Evolutionary conservation across 2,113 vertebrate genomes (phyloP).

Genomic region (Laticauda laticaudata): DNA sequence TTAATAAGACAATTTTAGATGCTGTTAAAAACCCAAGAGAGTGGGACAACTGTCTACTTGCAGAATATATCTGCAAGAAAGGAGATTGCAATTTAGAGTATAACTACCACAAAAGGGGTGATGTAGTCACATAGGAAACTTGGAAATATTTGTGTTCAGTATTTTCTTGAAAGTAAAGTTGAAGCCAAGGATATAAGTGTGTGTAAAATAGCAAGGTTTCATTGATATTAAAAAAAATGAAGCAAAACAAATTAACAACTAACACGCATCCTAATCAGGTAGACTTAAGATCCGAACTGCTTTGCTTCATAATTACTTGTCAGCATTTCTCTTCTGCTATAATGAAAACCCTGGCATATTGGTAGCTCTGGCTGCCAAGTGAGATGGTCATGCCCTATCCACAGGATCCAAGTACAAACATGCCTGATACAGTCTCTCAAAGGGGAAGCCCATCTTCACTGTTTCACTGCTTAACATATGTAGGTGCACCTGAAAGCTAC

Average conservation of each 20-base stretch:
- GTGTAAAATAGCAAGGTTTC: background rate
- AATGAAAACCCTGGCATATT: conserved; percentile 88
- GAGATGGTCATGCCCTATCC: conserved; percentile 85
- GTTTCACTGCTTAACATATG: conserved; percentile 86
- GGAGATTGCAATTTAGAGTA: background rate
- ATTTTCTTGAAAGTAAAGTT: background rate
- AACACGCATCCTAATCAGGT: conserved; percentile 56
- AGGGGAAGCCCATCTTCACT: conserved; percentile 72
- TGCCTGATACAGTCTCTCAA: conserved; percentile 78
- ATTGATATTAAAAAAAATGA: background rate
- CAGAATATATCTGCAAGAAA: background rate
- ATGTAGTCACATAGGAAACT: too few species aligned
- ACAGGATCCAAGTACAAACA: conserved; percentile 85
- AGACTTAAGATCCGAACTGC: conserved; percentile 41
- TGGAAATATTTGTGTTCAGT: background rate
- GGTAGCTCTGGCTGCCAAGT: conserved; percentile 84
- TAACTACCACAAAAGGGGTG: background rate
- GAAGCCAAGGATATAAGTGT: background rate
- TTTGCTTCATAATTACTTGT: conserved; percentile 62
- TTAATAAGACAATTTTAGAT: background rate
- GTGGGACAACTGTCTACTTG: background rate
- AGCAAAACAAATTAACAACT: conserved; percentile 27
- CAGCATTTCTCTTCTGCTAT: conserved; percentile 69
- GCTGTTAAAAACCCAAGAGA: background rate
- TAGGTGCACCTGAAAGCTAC: conserved; percentile 82